These are phyloP conservation scores for Rhineura floridana DNA, from an alignment of 2,113 vertebrate species.

Conservation along the genomic window DNA sequence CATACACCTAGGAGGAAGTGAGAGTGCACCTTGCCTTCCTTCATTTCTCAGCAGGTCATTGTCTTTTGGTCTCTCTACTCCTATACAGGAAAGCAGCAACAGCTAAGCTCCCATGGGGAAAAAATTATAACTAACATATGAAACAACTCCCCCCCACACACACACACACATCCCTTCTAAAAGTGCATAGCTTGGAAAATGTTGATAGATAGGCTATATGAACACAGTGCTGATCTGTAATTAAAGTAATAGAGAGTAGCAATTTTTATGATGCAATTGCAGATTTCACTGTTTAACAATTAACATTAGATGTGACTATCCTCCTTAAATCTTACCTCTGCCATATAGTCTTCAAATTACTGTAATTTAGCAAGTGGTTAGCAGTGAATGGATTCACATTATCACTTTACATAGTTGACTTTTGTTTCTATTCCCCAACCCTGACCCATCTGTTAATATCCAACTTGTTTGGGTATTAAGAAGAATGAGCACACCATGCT, in stretches of 20 bases:
- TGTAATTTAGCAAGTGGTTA: background rate
- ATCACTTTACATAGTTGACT: background rate
- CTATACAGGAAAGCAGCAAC: background rate
- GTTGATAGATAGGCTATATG: background rate
- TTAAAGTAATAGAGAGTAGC: background rate
- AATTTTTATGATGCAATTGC: background rate
- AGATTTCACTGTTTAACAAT: background rate
- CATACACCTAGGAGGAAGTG: background rate
- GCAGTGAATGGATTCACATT: background rate
- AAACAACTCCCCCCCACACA: too few relatives aligned
- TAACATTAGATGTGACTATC: background rate
- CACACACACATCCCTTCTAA: background rate
- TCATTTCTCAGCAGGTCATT: background rate
- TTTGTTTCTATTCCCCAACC: background rate
- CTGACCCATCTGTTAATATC: background rate
- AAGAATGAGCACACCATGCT: background rate
- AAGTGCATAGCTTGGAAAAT: background rate
- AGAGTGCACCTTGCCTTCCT: background rate
- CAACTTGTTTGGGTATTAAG: background rate
- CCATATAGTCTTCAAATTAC: slow-evolving; percentile 8
- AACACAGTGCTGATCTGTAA: background rate
- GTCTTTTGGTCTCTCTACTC: background rate
- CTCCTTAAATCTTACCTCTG: slow-evolving; percentile 1
- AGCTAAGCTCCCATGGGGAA: background rate
- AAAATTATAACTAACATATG: background rate